Conservation (phyloP, 2,113 vertebrate genomes). For the Synodontis membranacea region DNA sequence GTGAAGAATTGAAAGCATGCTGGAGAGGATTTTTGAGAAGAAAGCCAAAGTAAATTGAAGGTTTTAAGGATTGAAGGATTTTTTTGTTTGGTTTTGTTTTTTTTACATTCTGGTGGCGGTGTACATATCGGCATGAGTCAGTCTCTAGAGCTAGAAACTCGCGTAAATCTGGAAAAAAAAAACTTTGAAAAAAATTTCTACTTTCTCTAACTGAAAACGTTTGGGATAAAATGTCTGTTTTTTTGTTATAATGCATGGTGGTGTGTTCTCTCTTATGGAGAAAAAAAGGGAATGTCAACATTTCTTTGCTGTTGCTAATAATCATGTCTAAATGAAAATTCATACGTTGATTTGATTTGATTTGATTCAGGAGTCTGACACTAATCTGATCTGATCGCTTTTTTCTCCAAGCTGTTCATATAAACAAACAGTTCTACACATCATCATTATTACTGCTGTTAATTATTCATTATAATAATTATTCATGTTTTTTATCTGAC, state of each 20-base stretch:
- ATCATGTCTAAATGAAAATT: background rate
- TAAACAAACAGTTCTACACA: background rate
- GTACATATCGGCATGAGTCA: constrained; percentile 33
- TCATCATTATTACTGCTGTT: background rate
- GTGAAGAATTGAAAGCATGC: background rate
- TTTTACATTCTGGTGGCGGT: constrained; percentile 4
- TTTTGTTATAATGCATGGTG: constrained; percentile 34
- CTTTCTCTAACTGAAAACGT: constrained; percentile 22
- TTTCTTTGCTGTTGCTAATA: background rate
- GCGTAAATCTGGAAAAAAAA: background rate
- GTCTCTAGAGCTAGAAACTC: constrained; percentile 17
- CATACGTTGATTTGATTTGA: background rate
- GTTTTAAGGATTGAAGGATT: constrained; percentile 3
- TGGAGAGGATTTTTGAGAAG: constrained; percentile 15
- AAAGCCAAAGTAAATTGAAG: constrained; percentile 45
- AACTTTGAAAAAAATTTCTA: background rate
- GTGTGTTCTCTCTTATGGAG: background rate
- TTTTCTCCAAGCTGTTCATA: background rate
- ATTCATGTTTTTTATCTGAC: background rate
- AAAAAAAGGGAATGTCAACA: background rate
- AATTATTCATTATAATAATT: background rate
- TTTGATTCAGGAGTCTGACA: background rate
- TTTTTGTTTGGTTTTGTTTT: too few relatives aligned
- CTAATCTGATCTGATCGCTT: background rate
- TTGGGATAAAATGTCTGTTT: background rate